phyloP scores from a whole-genome alignment of 2,888 invertebrate species.

The Zonitis immaculata region DNA sequence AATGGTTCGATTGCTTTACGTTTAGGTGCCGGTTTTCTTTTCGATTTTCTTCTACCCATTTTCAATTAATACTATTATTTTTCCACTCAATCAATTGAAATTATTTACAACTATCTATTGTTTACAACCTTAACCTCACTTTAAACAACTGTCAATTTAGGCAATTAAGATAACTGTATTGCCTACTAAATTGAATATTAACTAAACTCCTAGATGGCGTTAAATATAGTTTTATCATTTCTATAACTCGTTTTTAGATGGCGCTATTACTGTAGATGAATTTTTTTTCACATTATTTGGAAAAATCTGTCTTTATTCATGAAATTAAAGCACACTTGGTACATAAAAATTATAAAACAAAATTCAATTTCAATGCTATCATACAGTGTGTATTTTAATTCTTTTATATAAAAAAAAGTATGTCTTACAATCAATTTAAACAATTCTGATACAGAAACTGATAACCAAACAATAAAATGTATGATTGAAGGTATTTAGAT shows the following conservation, averaged over 20 bases:
- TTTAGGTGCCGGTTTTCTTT: slow-evolving; percentile 95
- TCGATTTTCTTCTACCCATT: slow-evolving; percentile 97
- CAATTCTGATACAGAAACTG: slow-evolving; percentile 17
- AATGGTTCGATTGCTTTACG: slow-evolving; percentile 88
- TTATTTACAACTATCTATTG: not conserved
- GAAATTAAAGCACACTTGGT: slow-evolving; percentile 52
- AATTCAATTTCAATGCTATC: slow-evolving; percentile 36
- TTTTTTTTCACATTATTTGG: slow-evolving; percentile 23
- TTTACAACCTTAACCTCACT: not conserved
- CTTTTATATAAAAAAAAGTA: slow-evolving; percentile 36
- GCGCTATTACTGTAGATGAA: not conserved
- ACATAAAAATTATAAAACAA: slow-evolving; percentile 46
- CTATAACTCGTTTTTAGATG: not conserved
- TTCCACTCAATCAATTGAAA: too few species aligned
- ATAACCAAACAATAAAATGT: slow-evolving; percentile 3
- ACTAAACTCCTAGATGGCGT: not conserved
- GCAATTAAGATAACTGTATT: not conserved
- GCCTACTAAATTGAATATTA: not conserved
- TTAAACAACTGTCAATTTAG: not conserved
- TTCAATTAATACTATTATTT: slow-evolving; percentile 23
- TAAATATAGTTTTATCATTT: too few species aligned
- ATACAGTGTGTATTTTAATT: slow-evolving; percentile 19
- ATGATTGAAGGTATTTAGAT: slow-evolving; percentile 6
- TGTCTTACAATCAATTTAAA: slow-evolving; percentile 25
- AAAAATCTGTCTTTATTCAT: slow-evolving; percentile 50